phyloP scores from a whole-genome alignment of 35 echinoderm and acorn worm species.

The Lytechinus variegatus region DNA sequence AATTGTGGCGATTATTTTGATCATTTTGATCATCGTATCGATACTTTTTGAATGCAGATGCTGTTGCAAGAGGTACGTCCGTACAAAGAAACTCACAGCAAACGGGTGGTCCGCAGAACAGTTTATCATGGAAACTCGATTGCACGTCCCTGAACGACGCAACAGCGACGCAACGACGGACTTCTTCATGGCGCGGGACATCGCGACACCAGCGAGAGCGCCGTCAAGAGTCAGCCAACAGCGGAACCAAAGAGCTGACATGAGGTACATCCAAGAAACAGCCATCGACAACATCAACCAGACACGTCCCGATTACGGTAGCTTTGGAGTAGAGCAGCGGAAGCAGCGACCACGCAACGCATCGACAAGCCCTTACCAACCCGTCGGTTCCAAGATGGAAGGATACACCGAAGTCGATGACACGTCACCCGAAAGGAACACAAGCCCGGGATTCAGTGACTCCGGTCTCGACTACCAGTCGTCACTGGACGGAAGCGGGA shows the following conservation, averaged over 20 bases:
- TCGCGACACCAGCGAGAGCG: not conserved
- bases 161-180: constrained; percentile 34
- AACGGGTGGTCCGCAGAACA: constrained; percentile 11
- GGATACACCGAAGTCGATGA: constrained; percentile 6
- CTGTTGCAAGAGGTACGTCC: not conserved
- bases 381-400: not conserved
- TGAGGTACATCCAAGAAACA: constrained; percentile 23
- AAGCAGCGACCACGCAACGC: not conserved
- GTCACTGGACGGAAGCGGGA: not conserved
- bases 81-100: constrained; percentile 2
- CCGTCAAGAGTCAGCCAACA: not conserved
- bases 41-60: not conserved
- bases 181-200: constrained; percentile 15
- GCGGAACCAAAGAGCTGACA: not conserved
- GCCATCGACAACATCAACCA: constrained; percentile 33
- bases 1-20: not conserved
- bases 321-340: not conserved
- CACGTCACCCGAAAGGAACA: not conserved
- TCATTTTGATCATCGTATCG: not conserved
- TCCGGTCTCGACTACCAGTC: constrained; percentile 32
- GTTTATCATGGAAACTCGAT: not conserved
- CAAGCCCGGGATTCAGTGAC: constrained; percentile 21
- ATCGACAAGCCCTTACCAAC: not conserved
- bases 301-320: not conserved
- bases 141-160: not conserved